These are phyloP conservation scores for Orius insidiosus DNA, from an alignment of 1,140 invertebrate species.

Conservation along the genomic window DNA sequence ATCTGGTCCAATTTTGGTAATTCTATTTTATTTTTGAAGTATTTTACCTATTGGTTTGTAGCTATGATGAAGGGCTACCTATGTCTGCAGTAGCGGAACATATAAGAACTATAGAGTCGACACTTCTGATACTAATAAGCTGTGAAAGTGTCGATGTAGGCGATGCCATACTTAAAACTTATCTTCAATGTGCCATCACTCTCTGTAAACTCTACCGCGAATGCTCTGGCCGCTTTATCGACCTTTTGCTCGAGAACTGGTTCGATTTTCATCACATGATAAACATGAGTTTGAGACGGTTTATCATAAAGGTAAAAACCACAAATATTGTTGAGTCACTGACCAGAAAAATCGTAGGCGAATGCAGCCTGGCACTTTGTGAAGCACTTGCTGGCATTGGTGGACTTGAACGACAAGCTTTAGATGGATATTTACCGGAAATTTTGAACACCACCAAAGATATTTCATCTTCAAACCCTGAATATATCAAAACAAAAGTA, in stretches of 20 bases:
- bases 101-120: conserved; percentile 41
- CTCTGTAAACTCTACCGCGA: conserved; percentile 40
- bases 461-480: conserved; percentile 19
- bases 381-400: conserved; percentile 60
- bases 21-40: conserved; percentile 1
- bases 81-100: conserved; percentile 34
- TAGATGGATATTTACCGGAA: conserved; percentile 35
- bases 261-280: not conserved
- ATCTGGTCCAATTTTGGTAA: conserved; percentile 48
- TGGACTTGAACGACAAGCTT: conserved; percentile 37
- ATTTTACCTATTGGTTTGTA: conserved; percentile 20
- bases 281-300: not conserved
- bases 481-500: conserved; percentile 24
- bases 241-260: conserved; percentile 28
- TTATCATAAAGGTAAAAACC: not conserved
- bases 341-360: conserved; percentile 17
- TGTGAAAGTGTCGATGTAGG: conserved; percentile 12
- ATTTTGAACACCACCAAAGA: conserved; percentile 33
- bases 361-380: conserved; percentile 29
- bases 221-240: conserved; percentile 42
- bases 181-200: conserved; percentile 49
- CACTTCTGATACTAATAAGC: conserved; percentile 42
- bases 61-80: conserved; percentile 45
- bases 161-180: conserved; percentile 31
- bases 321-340: not conserved